Conservation (phyloP, 2,113 vertebrate genomes). For the Verasper variegatus region DNA sequence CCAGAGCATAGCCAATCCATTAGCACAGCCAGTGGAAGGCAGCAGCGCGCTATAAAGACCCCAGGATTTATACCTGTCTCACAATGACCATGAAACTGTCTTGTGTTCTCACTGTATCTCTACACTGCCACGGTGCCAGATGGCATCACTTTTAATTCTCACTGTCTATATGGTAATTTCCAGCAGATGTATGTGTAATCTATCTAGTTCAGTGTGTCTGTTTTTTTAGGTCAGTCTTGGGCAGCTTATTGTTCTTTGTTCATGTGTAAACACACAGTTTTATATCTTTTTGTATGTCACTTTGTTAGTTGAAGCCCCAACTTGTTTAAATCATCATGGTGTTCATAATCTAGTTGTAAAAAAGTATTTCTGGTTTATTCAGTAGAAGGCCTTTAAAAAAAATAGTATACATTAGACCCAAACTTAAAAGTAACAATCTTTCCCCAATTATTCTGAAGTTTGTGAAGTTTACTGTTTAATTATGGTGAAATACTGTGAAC, state of each 20-base stretch:
- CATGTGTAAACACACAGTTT: background rate
- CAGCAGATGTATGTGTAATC: constrained; percentile 75
- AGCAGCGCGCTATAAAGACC: constrained; percentile 55
- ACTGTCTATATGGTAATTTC: constrained; percentile 77
- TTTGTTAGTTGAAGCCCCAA: background rate
- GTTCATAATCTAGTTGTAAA: too few relatives aligned
- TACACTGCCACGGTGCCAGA: constrained; percentile 62
- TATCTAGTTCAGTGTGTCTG: constrained; percentile 69
- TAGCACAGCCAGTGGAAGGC: constrained; percentile 64
- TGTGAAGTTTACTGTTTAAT: too few relatives aligned
- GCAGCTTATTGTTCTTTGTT: constrained; percentile 65
- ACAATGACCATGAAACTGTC: constrained; percentile 69
- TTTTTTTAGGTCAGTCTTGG: constrained; percentile 75
- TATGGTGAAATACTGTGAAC: too few relatives aligned
- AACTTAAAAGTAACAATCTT: background rate
- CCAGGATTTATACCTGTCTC: constrained; percentile 75
- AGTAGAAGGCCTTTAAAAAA: background rate
- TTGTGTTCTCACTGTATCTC: constrained; percentile 69
- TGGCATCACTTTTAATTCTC: constrained; percentile 71
- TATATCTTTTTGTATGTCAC: background rate
- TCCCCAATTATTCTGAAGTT: background rate
- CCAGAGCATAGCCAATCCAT: constrained; percentile 74
- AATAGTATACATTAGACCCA: background rate
- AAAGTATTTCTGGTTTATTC: too few relatives aligned
- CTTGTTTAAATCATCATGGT: background rate